Percentiles rank a stretch among this genome's conserved stretches.
Conservation (phyloP, 2,113 vertebrate species). For the Mobula birostris region DNA sequence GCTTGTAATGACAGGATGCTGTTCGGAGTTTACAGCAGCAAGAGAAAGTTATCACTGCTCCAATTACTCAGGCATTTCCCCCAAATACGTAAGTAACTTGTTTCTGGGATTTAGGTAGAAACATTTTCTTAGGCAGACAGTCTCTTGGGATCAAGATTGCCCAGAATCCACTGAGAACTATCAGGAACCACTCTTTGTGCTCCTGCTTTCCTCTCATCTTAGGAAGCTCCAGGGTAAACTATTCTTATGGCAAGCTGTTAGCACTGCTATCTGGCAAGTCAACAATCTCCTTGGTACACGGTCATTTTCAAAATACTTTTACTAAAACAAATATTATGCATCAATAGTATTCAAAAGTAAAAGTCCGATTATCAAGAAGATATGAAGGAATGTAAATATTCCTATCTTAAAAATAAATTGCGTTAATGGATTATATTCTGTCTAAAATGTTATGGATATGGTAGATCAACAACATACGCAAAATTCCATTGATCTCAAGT, state of each 20-base stretch:
- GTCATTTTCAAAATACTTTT: not conserved
- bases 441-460: not conserved
- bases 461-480: not conserved
- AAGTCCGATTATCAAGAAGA: too few relatives aligned
- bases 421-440: not conserved
- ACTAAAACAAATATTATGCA: not conserved
- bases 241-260: not conserved
- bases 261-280: not conserved
- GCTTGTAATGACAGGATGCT: not conserved
- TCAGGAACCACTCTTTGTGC: too few relatives aligned
- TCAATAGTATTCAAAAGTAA: too few relatives aligned
- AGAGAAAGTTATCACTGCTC: not conserved
- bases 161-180: too few relatives aligned
- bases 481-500: not conserved
- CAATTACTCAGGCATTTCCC: not conserved
- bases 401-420: too few relatives aligned
- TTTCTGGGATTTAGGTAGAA: not conserved
- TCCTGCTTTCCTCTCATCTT: too few relatives aligned
- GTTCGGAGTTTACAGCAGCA: not conserved
- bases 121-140: not conserved
- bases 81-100: not conserved
- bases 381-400: too few relatives aligned
- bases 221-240: not conserved
- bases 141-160: too few relatives aligned
- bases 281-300: not conserved